Evolutionary conservation across 2,113 vertebrate genomes (phyloP).

Genomic region (Dromaius novaehollandiae): DNA sequence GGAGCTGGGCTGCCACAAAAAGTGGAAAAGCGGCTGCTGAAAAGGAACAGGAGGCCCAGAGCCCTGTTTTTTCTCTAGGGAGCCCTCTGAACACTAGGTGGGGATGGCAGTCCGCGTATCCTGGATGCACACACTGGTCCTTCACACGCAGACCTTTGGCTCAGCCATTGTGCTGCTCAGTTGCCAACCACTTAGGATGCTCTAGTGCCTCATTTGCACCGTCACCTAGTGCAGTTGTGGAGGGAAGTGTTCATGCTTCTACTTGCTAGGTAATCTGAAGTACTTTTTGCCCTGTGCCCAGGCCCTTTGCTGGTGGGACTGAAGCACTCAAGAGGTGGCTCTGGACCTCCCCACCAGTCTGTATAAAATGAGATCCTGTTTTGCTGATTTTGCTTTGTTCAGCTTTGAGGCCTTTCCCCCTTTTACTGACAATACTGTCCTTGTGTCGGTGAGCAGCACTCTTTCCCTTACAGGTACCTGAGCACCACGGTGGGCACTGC

Average conservation of each 20-base stretch:
- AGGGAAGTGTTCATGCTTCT: fast-evolving
- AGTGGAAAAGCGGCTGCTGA: background rate
- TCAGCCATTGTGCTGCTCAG: fast-evolving
- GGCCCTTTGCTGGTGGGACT: background rate
- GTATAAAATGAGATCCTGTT: fast-evolving
- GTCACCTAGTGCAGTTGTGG: fast-evolving
- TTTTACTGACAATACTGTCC: background rate
- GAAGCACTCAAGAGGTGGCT: background rate
- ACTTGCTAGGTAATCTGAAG: fast-evolving
- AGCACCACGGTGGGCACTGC: slow-evolving; percentile 83
- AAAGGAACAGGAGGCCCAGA: background rate
- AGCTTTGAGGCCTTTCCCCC: background rate
- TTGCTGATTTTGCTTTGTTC: too few species aligned
- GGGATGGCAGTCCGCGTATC: background rate
- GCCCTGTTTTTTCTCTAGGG: background rate
- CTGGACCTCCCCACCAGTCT: fast-evolving
- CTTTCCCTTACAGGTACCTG: slow-evolving; percentile 72
- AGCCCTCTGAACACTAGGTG: slow-evolving; percentile 10
- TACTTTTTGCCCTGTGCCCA: background rate
- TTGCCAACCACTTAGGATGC: fast-evolving
- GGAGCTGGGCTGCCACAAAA: too few species aligned
- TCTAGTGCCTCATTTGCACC: fast-evolving
- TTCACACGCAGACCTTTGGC: fast-evolving
- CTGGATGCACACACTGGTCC: fast-evolving
- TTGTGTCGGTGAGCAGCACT: fast-evolving